These are phyloP conservation scores for Meandrusa payeni DNA, from an alignment of 2,888 invertebrate genomes.

Conservation along the genomic window DNA sequence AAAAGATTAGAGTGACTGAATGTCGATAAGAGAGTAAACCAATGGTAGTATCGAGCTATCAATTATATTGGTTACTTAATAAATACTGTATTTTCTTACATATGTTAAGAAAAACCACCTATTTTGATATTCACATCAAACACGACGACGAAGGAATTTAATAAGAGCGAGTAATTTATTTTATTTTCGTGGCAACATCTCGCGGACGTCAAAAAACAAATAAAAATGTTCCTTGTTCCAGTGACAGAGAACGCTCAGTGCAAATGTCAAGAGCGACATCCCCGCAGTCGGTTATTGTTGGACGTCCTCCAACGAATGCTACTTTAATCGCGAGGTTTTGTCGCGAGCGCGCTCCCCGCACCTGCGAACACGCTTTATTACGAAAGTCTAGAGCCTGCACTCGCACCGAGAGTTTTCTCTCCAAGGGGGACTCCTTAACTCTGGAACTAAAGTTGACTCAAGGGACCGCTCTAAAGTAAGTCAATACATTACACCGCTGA, in stretches of 20 bases:
- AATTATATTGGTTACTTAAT: too few relatives aligned
- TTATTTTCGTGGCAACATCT: constrained; percentile 1
- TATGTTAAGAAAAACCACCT: too few relatives aligned
- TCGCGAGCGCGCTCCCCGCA: constrained; percentile 89
- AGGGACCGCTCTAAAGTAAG: constrained; percentile 91
- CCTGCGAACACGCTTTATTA: constrained; percentile 90
- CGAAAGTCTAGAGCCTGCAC: constrained; percentile 86
- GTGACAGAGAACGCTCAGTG: constrained; percentile 72
- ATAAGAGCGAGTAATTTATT: too few relatives aligned
- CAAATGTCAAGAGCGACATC: constrained; percentile 75
- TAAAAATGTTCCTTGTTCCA: constrained; percentile 37
- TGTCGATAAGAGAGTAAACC: too few relatives aligned
- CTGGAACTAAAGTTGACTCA: constrained; percentile 89
- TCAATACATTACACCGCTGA: constrained; percentile 25
- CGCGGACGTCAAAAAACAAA: constrained; percentile 6
- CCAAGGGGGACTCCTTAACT: constrained; percentile 89
- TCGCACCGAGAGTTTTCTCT: constrained; percentile 90
- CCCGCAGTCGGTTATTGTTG: constrained; percentile 70
- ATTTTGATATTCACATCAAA: too few relatives aligned
- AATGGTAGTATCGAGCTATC: too few relatives aligned
- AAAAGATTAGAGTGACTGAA: too few relatives aligned
- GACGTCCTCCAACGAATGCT: constrained; percentile 85
- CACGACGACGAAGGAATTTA: too few relatives aligned
- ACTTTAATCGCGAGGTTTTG: constrained; percentile 91
- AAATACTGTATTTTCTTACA: too few relatives aligned